Conservation (phyloP, 2,888 invertebrate genomes). For the Tetheella fluctuosa region DNA sequence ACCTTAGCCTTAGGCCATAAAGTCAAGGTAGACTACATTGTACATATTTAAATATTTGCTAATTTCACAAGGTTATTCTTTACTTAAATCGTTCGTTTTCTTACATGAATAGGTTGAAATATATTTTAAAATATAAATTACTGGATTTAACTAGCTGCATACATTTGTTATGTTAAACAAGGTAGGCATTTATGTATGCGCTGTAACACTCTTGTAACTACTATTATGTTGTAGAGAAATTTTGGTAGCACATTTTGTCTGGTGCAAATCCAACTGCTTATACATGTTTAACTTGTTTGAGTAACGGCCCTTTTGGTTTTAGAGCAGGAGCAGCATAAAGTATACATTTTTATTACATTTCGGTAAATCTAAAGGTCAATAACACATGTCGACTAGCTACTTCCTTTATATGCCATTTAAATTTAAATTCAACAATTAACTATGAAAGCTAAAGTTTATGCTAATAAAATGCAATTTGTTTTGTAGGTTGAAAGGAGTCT, state of each 20-base stretch:
- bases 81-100: constrained; percentile 39
- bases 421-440: constrained; percentile 67
- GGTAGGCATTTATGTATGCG: constrained; percentile 2
- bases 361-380: constrained; percentile 57
- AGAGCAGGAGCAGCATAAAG: constrained; percentile 14
- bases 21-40: constrained; percentile 64
- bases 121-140: constrained; percentile 38
- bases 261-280: constrained; percentile 14
- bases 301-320: constrained; percentile 16
- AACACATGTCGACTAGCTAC: constrained; percentile 51
- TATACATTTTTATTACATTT: constrained; percentile 33
- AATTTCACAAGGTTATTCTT: constrained; percentile 63
- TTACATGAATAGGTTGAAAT: constrained; percentile 28
- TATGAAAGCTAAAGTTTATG: constrained; percentile 77
- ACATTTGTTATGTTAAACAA: neutral
- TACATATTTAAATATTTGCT: constrained; percentile 66
- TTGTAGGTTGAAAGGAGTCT: constrained; percentile 78
- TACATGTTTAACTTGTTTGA: constrained; percentile 15
- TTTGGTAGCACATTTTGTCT: neutral
- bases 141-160: constrained; percentile 19
- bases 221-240: neutral
- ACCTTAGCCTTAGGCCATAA: constrained; percentile 57
- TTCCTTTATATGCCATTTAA: constrained; percentile 61
- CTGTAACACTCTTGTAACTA: neutral
- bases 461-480: constrained; percentile 80